Evolutionary conservation across 2,797 vertebrate genomes (phyloP).

Genomic region (Peromyscus attwateri): DNA sequence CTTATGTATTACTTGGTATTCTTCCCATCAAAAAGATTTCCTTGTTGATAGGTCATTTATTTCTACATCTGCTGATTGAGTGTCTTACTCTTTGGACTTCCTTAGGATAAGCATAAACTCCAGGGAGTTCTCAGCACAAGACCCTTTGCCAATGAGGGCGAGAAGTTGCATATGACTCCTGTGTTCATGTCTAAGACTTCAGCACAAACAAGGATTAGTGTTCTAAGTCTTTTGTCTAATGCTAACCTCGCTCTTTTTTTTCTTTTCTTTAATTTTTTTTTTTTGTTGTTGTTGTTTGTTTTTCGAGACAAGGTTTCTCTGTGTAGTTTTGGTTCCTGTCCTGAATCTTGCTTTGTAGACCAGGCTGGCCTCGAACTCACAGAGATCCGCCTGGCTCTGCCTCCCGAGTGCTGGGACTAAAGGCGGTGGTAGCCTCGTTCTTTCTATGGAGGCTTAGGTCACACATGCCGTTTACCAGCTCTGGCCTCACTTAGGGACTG

Average conservation of each 20-base stretch:
- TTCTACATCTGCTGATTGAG: not conserved
- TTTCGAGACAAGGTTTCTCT: too few species aligned
- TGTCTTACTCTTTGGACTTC: conserved; percentile 37
- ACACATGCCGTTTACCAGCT: not conserved
- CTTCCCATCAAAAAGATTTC: not conserved
- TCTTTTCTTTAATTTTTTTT: too few species aligned
- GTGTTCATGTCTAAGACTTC: not conserved
- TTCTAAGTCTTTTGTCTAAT: not conserved
- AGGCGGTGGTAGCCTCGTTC: not conserved
- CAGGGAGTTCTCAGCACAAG: conserved; percentile 47
- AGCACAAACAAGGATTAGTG: not conserved
- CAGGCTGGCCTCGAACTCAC: too few species aligned
- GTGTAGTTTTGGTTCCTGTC: too few species aligned
- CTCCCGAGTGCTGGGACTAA: too few species aligned
- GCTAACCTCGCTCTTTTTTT: not conserved
- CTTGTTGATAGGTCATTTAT: not conserved
- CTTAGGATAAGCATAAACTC: not conserved
- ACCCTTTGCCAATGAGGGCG: conserved; percentile 9
- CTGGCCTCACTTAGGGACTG: not conserved
- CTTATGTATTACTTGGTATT: not conserved
- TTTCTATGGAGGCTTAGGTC: conserved; percentile 22
- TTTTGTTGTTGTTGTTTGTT: too few species aligned
- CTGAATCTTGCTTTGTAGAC: too few species aligned
- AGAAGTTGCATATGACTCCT: not conserved
- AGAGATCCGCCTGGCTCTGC: too few species aligned